A percentile compares a stretch with the other conserved stretches of the same genome.
phyloP scores from a whole-genome alignment of 2,797 vertebrate species.

The Clarias platycephalus region DNA sequence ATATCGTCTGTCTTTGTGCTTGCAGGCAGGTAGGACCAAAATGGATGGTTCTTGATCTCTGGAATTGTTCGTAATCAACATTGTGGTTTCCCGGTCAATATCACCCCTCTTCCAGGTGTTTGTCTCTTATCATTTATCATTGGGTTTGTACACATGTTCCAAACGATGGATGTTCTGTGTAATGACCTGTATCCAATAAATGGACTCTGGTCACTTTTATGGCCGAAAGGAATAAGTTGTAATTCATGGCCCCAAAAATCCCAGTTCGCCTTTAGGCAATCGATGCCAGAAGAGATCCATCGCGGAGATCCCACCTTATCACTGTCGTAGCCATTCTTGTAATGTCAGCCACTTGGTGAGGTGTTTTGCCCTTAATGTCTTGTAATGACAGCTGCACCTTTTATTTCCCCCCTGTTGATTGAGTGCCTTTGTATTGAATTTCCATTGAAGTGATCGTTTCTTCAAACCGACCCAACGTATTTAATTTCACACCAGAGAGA shows the following conservation, averaged over 20 bases:
- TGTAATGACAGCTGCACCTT: slow-evolving; percentile 50
- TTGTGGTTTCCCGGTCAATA: slow-evolving; percentile 40
- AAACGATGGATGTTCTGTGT: slow-evolving; percentile 45
- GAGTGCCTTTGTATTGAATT: slow-evolving; percentile 58
- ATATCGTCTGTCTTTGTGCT: slow-evolving; percentile 24
- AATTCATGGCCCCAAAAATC: slow-evolving; percentile 49
- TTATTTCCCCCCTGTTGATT: slow-evolving; percentile 48
- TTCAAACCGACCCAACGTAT: slow-evolving; percentile 46
- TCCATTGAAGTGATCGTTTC: slow-evolving; percentile 53
- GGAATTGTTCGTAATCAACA: slow-evolving; percentile 36
- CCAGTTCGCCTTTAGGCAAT: slow-evolving; percentile 36
- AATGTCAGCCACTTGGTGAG: slow-evolving; percentile 30
- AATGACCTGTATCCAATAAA: slow-evolving; percentile 53
- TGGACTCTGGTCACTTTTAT: slow-evolving; percentile 54
- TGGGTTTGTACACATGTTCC: slow-evolving; percentile 53
- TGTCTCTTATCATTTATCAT: slow-evolving; percentile 35
- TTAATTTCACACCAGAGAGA: slow-evolving; percentile 59
- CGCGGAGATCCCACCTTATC: slow-evolving; percentile 44
- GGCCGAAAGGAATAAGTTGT: slow-evolving; percentile 50
- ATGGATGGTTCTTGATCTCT: slow-evolving; percentile 17
- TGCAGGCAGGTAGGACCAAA: slow-evolving; percentile 19
- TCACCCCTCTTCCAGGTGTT: slow-evolving; percentile 38
- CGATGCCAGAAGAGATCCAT: slow-evolving; percentile 27
- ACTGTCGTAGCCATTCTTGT: slow-evolving; percentile 36
- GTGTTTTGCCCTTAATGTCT: slow-evolving; percentile 44